phyloP scores from a whole-genome alignment of 2,113 vertebrate species.

The Microtus oregoni region DNA sequence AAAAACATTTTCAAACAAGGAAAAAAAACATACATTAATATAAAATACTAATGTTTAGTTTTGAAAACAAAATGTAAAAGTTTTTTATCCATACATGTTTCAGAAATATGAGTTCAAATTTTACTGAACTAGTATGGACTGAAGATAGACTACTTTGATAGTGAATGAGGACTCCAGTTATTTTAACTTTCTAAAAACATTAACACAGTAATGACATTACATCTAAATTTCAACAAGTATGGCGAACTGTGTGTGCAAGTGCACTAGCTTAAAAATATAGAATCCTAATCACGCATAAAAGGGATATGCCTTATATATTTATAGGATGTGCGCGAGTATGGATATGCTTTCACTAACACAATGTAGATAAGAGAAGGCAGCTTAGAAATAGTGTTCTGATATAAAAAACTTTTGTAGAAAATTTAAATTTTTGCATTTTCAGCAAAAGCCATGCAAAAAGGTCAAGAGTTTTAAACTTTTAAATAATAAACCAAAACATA shows the following conservation, averaged over 20 bases:
- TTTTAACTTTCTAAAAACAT: conserved; percentile 80
- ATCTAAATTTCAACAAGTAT: conserved; percentile 86
- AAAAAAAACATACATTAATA: conserved; percentile 76
- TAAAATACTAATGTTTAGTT: conserved; percentile 77
- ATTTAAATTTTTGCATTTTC: conserved; percentile 85
- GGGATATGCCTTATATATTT: conserved; percentile 83
- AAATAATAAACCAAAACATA: conserved; percentile 78
- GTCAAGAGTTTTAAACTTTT: conserved; percentile 80
- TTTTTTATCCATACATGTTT: conserved; percentile 77
- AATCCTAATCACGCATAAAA: conserved; percentile 86
- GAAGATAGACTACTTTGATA: conserved; percentile 82
- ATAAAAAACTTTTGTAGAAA: conserved; percentile 85
- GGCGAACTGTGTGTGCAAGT: conserved; percentile 84
- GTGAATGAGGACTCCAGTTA: conserved; percentile 84
- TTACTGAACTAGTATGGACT: conserved; percentile 84
- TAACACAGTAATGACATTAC: conserved; percentile 82
- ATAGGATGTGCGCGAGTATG: conserved; percentile 82
- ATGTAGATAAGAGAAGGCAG: conserved; percentile 87
- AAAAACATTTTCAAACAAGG: conserved; percentile 79
- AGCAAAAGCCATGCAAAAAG: conserved; percentile 87
- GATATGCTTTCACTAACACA: conserved; percentile 86
- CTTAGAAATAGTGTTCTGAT: conserved; percentile 87
- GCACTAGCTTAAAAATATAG: conserved; percentile 87
- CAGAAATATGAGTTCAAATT: conserved; percentile 79
- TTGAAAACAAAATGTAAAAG: conserved; percentile 83